Evolutionary conservation across 2,888 invertebrate species (phyloP), one percentile per base, ranked within the genome.

Genomic region (Sarcophaga carnaria): DNA sequence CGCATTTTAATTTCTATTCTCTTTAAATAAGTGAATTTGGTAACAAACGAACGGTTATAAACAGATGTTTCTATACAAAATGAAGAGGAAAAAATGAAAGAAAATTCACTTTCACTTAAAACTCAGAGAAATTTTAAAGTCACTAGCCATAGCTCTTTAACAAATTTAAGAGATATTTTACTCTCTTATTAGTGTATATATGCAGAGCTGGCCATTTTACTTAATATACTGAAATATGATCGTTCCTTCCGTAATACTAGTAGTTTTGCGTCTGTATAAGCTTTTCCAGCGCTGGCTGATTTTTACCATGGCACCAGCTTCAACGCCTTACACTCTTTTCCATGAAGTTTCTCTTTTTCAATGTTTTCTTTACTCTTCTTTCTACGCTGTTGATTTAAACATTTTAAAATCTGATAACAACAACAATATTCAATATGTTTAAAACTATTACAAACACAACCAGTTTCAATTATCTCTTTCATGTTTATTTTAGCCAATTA

Each of bases 401-500:
- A 60, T 54, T 17, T 66, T 6, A n/a, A 59, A 20, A n/a, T 47
- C 66, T 47, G 47, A 45, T 47, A 27, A 77, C 14, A 60, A 75
- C 80, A 67, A 74, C 37, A 45, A 49, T 49, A 63, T 64, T 66
- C 37, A 45, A 49, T 63, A 63, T 64, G 27, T 81, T 71, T 85
- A 69, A 60, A 67, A 80, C 70, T 60, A 20, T 75, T 79, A 45
- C 70, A 79, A 45, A 70, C 60, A 71, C 78, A 76, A 83, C 86
- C 76, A 67, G 83, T 86, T 83, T 77, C 83, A 86, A 83, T 80
- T 76, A 82, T 82, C 80, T 81, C 88, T 89, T 88, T 86, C 78
- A 86, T 66, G 71, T 84, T 87, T 78, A 66, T 54, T 54, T 54
- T 14, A 54, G 17, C 5, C 12, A 54, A 14, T 54, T 54, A 17